Conservation (phyloP, 2,797 vertebrate species). For the Yasuhikotakia modesta region DNA sequence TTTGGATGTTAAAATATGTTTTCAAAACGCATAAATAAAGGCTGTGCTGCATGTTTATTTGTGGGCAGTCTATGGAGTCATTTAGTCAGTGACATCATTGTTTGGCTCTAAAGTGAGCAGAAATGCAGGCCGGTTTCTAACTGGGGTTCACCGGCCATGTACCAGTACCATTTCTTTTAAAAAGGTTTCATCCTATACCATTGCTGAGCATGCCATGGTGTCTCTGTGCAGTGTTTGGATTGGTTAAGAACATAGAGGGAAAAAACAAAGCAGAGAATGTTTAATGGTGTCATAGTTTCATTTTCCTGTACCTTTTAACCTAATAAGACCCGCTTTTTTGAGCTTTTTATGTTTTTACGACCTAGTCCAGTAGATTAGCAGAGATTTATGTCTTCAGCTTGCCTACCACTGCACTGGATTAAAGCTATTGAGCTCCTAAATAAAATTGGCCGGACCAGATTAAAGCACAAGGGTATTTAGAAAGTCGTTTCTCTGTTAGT, state of each 20-base stretch:
- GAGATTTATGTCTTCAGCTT: slow-evolving; percentile 92
- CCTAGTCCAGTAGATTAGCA: slow-evolving; percentile 86
- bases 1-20: not conserved
- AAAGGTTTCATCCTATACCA: not conserved
- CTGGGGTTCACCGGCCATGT: not conserved
- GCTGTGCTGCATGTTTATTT: not conserved
- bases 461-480: slow-evolving; percentile 18
- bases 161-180: not conserved
- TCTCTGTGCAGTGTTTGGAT: slow-evolving; percentile 21
- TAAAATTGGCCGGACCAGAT: slow-evolving; percentile 56
- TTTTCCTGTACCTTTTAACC: slow-evolving; percentile 71
- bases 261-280: slow-evolving; percentile 4
- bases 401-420: slow-evolving; percentile 86
- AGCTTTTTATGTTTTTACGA: slow-evolving; percentile 89
- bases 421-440: slow-evolving; percentile 81
- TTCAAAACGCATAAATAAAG: not conserved
- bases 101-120: slow-evolving; percentile 73
- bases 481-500: not conserved
- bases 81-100: slow-evolving; percentile 43
- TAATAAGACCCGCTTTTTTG: slow-evolving; percentile 86
- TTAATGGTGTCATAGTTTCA: slow-evolving; percentile 23
- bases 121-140: slow-evolving; percentile 21
- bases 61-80: not conserved
- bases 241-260: slow-evolving; percentile 26
- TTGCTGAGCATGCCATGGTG: slow-evolving; percentile 15